These are phyloP conservation scores for Epinotia brunnichana DNA, from an alignment of 2,888 invertebrate species.

Conservation along the genomic window DNA sequence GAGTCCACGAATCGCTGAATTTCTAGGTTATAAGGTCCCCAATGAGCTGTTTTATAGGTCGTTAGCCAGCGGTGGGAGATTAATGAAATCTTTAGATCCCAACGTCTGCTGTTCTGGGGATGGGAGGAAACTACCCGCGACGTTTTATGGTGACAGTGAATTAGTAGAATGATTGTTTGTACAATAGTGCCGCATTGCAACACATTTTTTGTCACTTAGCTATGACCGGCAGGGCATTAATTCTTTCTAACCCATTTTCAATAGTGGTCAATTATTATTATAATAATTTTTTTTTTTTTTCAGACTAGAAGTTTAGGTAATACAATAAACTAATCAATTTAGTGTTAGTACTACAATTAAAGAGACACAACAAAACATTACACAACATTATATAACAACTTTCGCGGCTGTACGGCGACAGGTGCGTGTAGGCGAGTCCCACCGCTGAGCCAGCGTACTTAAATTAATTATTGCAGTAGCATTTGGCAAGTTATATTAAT, in stretches of 20 bases:
- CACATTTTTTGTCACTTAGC: neutral
- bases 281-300: too few relatives aligned
- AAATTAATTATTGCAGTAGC: too few relatives aligned
- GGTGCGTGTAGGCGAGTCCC: too few relatives aligned
- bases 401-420: too few relatives aligned
- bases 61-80: constrained; percentile 50
- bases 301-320: too few relatives aligned
- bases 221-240: neutral
- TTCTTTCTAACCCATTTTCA: neutral
- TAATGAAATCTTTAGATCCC: constrained; percentile 50
- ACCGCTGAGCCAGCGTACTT: too few relatives aligned
- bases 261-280: too few relatives aligned
- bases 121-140: constrained; percentile 15
- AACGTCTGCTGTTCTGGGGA: constrained; percentile 34
- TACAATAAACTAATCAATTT: too few relatives aligned
- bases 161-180: constrained; percentile 33
- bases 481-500: too few relatives aligned
- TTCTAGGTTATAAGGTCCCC: constrained; percentile 57
- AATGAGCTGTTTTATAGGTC: constrained; percentile 56
- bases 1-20: constrained; percentile 51
- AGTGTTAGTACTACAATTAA: too few relatives aligned
- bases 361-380: too few relatives aligned
- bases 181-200: neutral
- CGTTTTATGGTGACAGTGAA: constrained; percentile 38
- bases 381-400: too few relatives aligned